Conservation (phyloP, 2,113 vertebrate species). For the Colius striatus region DNA sequence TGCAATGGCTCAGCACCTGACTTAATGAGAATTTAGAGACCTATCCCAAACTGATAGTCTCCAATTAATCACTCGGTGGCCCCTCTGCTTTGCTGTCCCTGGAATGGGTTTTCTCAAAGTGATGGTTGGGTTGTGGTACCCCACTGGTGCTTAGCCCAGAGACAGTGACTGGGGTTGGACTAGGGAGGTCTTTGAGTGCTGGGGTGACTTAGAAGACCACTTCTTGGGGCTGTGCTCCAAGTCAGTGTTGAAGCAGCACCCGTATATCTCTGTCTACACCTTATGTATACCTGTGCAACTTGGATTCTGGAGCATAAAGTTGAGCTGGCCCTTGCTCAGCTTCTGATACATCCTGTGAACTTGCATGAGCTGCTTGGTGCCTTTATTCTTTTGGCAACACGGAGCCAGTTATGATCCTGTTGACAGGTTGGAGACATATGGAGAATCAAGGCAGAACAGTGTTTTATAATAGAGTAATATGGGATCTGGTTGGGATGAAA, state of each 20-base stretch:
- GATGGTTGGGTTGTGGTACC: background rate
- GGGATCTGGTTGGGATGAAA: slow-evolving; percentile 38
- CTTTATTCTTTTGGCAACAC: background rate
- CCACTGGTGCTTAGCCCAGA: background rate
- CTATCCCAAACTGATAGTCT: slow-evolving; percentile 70
- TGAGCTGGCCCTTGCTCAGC: background rate
- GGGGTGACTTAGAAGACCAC: background rate
- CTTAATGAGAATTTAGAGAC: slow-evolving; percentile 80
- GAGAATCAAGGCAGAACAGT: slow-evolving; percentile 25
- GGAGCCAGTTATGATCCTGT: background rate
- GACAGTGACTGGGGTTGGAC: background rate
- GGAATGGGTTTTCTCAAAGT: background rate
- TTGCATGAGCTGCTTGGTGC: background rate
- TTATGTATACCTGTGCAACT: rapidly evolving
- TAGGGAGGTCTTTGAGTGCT: background rate
- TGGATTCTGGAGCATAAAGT: background rate
- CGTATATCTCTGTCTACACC: rapidly evolving
- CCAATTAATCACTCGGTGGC: slow-evolving; percentile 72
- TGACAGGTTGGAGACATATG: slow-evolving; percentile 40
- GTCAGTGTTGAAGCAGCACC: background rate
- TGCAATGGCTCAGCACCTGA: slow-evolving; percentile 73
- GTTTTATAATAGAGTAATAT: slow-evolving; percentile 27
- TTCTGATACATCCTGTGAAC: background rate
- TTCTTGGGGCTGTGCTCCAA: background rate
- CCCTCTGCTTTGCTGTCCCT: slow-evolving; percentile 10